Evolutionary conservation across 2,888 invertebrate genomes (phyloP), one percentile per base, ranked within the genome.

Genomic region (Alviniconcha strummeri): DNA sequence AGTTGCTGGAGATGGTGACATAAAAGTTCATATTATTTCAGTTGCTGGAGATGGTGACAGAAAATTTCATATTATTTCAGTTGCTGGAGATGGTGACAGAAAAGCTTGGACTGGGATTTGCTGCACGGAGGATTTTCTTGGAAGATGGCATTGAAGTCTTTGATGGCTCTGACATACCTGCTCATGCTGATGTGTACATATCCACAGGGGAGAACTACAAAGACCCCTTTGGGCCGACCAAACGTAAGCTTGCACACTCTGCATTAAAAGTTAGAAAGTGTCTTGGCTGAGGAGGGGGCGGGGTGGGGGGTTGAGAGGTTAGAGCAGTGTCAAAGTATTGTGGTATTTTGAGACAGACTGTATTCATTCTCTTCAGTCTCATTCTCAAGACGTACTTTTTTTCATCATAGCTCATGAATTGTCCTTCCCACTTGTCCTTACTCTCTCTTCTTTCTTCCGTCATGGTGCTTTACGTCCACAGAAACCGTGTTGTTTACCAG

Each of bases 201-300:
- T 93, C 93, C 2, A 89, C 89, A 84, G 93, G 93, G 19, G 93
- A 93, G 84, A 89, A 89, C 57, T 93, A 92, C 87, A 92, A 91
- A 85, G 90, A 92, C 84, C 93, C 93, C 9, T 90, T 89, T 84
- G 88, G 88, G n/a, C 81, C 85, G 13, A 89, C 90, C 6, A 92
- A 92, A 89, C 82, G 93, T 93, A 89, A 87, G 90, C 85, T 15
- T 7, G 57, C 55, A 17, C 19, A 36, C 67, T 36, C 36, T 36
- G 36, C 36, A 36, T 36, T 36, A 36, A 36, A 36, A 36, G 36
- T 36, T 36, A 36, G 36, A 36, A 36, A 36, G 36, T 36, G 36
- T 36, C 36, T 36, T n/a, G n/a, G n/a, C n/a, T n/a, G n/a, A n/a
- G n/a, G n/a, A 3, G 36, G 36, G 36, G 36, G 36, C 3, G 36